These are phyloP conservation scores for Hyles lineata DNA, from an alignment of 2,888 invertebrate species.

Conservation along the genomic window DNA sequence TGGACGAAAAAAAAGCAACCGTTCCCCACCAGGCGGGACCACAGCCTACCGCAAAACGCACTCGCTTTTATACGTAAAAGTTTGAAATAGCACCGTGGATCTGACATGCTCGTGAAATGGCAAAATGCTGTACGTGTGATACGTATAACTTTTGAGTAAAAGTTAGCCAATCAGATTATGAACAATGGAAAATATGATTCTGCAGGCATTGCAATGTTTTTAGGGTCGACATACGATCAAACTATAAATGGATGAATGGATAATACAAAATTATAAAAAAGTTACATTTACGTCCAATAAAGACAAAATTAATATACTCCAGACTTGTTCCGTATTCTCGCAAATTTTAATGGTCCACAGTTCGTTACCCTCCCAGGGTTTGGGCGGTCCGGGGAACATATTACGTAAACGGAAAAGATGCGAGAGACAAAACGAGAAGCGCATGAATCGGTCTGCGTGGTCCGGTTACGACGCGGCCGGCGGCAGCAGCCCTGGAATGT, in stretches of 20 bases:
- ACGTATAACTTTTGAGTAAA: too few species aligned
- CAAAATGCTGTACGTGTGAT: not conserved
- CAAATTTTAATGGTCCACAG: slow-evolving; percentile 5
- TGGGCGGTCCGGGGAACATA: slow-evolving; percentile 42
- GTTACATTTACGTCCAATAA: not conserved
- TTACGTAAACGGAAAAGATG: slow-evolving; percentile 57
- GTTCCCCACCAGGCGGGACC: slow-evolving; percentile 54
- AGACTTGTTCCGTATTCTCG: not conserved
- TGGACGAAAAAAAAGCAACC: slow-evolving; percentile 63
- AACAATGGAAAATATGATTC: too few species aligned
- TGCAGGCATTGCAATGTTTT: too few species aligned
- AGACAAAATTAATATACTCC: not conserved
- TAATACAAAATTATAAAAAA: not conserved
- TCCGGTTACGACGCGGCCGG: slow-evolving; percentile 61
- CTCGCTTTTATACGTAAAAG: slow-evolving; percentile 30
- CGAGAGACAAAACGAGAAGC: slow-evolving; percentile 52
- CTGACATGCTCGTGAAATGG: not conserved
- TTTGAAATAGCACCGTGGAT: not conserved
- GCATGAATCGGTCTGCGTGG: slow-evolving; percentile 49
- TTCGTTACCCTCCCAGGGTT: slow-evolving; percentile 14
- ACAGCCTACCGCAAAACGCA: slow-evolving; percentile 40
- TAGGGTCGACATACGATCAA: too few species aligned
- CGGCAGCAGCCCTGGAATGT: slow-evolving; percentile 73
- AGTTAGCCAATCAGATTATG: too few species aligned
- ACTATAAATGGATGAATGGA: too few species aligned